phyloP scores from a whole-genome alignment of 2,888 invertebrate genomes.

The Oconnorella tubifera region DNA sequence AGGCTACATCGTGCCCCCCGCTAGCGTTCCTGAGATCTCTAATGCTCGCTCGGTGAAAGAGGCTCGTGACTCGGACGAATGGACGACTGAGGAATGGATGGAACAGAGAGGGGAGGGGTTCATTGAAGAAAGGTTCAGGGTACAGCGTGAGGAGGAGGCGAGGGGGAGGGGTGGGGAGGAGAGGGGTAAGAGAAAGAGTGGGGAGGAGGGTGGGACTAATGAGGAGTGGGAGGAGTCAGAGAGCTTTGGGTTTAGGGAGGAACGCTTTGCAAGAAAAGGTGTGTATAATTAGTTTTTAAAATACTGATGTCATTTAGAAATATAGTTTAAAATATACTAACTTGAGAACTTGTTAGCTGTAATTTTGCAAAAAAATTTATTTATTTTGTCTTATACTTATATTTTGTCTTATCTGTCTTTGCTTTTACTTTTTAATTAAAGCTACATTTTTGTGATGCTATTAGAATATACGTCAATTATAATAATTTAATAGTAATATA shows the following conservation, averaged over 20 bases:
- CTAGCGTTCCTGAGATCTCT: not conserved
- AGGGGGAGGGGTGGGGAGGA: not conserved
- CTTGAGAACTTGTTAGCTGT: too few species aligned
- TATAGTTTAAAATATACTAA: too few species aligned
- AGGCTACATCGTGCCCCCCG: not conserved
- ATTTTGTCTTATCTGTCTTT: too few species aligned
- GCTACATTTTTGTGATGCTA: too few species aligned
- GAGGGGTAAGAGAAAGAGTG: not conserved
- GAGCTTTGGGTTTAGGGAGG: not conserved
- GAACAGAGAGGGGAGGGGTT: not conserved
- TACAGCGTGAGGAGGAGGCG: not conserved
- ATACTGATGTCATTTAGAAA: too few species aligned
- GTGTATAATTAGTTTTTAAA: too few species aligned
- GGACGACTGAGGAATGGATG: constrained; percentile 2
- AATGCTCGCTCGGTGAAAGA: not conserved
- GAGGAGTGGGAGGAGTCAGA: not conserved
- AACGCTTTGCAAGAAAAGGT: not conserved
- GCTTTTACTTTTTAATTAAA: too few species aligned
- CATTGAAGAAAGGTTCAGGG: not conserved
- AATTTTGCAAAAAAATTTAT: too few species aligned
- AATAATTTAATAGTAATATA: too few species aligned
- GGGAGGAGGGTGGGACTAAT: not conserved
- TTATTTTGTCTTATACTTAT: too few species aligned
- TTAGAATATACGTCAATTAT: too few species aligned
- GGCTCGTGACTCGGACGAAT: not conserved